These are phyloP conservation scores for Chiloscyllium plagiosum DNA, from an alignment of 2,113 vertebrate species.

Conservation along the genomic window DNA sequence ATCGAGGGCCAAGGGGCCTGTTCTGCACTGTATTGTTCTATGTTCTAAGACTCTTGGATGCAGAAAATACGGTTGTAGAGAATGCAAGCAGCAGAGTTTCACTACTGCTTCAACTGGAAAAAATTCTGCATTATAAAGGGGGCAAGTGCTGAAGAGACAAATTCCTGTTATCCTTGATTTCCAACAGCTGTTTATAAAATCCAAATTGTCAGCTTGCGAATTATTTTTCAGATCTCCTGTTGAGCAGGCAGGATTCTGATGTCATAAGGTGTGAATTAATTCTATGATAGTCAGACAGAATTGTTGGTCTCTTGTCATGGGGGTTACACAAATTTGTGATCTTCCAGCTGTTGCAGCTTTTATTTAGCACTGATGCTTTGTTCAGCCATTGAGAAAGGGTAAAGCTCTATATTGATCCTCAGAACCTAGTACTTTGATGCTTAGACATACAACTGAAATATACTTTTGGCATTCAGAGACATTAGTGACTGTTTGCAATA, in stretches of 20 bases:
- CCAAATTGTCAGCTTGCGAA: not conserved
- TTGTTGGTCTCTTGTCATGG: not conserved
- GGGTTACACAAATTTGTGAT: not conserved
- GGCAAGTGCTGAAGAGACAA: constrained; percentile 33
- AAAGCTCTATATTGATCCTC: not conserved
- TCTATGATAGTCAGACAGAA: not conserved
- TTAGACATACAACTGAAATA: not conserved
- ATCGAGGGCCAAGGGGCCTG: too few relatives aligned
- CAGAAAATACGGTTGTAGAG: not conserved
- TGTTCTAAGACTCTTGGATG: not conserved
- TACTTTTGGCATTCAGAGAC: not conserved
- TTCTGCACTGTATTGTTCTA: too few relatives aligned
- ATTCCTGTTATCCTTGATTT: not conserved
- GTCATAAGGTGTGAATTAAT: not conserved
- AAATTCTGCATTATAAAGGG: constrained; percentile 42
- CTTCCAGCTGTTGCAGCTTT: not conserved
- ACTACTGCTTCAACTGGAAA: not conserved
- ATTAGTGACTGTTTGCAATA: not conserved
- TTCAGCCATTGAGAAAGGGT: not conserved
- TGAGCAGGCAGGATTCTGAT: not conserved
- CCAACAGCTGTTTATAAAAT: constrained; percentile 5
- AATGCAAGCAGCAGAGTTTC: not conserved
- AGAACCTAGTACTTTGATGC: not conserved
- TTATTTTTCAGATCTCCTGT: not conserved
- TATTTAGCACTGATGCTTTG: not conserved